These are phyloP conservation scores for Microctenopoma stevenorrisi DNA, from an alignment of 2,797 vertebrate genomes.

Conservation along the genomic window DNA sequence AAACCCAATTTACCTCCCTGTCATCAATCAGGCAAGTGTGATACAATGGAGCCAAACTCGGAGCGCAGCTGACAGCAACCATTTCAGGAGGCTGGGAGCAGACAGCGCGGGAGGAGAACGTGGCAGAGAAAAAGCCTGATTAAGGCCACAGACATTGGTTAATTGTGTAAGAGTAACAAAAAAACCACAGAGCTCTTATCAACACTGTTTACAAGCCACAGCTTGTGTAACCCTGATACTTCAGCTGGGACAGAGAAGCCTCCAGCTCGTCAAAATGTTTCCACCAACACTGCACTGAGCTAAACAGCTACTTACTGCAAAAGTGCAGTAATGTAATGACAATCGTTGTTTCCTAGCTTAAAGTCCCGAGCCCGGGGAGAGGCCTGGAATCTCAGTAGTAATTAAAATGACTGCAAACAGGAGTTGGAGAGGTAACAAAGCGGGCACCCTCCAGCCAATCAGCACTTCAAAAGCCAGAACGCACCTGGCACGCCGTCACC, in stretches of 20 bases:
- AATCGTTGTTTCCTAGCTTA: slow-evolving; percentile 6
- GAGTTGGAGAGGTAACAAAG: slow-evolving; percentile 32
- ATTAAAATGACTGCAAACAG: slow-evolving; percentile 45
- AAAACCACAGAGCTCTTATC: slow-evolving; percentile 53
- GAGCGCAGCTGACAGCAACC: slow-evolving; percentile 39
- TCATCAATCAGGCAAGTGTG: slow-evolving; percentile 34
- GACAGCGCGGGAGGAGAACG: slow-evolving; percentile 66
- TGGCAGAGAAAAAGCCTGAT: slow-evolving; percentile 57
- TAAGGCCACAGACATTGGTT: slow-evolving; percentile 62
- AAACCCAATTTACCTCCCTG: slow-evolving; percentile 42
- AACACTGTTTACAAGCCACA: slow-evolving; percentile 50
- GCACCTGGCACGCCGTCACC: not conserved
- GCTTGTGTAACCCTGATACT: slow-evolving; percentile 55
- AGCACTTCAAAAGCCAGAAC: slow-evolving; percentile 24
- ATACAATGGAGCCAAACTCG: slow-evolving; percentile 4
- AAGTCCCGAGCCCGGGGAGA: slow-evolving; percentile 22
- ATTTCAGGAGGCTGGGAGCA: slow-evolving; percentile 46
- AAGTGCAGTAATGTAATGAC: slow-evolving; percentile 39
- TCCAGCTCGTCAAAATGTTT: slow-evolving; percentile 25
- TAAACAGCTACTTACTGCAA: slow-evolving; percentile 17
- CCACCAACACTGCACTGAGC: slow-evolving; percentile 20
- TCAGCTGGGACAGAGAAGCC: slow-evolving; percentile 21
- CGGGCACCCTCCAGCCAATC: slow-evolving; percentile 6
- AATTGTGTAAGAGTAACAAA: slow-evolving; percentile 64
- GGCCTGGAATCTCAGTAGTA: slow-evolving; percentile 20